Percentiles rank a stretch among this genome's conserved stretches.
These are phyloP conservation scores for Hemicrepidius hirtus DNA, from an alignment of 2,888 invertebrate genomes.

Conservation along the genomic window DNA sequence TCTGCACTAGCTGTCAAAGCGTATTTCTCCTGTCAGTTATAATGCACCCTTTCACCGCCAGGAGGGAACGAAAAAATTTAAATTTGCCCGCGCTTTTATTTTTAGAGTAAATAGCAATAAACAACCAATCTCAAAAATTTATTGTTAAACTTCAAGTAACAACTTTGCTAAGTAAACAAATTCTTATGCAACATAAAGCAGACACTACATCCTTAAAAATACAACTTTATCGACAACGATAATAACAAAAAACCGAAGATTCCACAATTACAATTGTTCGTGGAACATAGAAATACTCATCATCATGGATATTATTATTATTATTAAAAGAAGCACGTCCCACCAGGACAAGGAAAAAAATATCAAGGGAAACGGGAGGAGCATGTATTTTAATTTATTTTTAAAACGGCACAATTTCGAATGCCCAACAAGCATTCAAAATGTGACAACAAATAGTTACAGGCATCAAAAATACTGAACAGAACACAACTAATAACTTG, in stretches of 20 bases:
- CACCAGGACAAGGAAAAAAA: constrained; percentile 1
- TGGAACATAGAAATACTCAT: constrained; percentile 22
- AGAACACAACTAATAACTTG: not conserved
- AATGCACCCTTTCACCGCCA: too few relatives aligned
- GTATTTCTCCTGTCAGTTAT: too few relatives aligned
- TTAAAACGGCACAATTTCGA: not conserved
- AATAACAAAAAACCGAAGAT: constrained; percentile 36
- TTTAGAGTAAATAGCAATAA: too few relatives aligned
- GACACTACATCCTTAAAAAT: constrained; percentile 46
- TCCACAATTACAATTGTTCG: constrained; percentile 1
- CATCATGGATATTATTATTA: not conserved
- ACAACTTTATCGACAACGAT: constrained; percentile 36
- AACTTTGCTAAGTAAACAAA: constrained; percentile 51
- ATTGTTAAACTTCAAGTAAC: constrained; percentile 53
- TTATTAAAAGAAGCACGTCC: constrained; percentile 26
- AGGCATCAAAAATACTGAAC: not conserved
- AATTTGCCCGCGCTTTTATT: too few relatives aligned
- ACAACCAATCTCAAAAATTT: constrained; percentile 41
- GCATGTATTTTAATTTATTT: not conserved
- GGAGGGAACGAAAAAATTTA: too few relatives aligned
- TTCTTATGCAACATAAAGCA: constrained; percentile 49
- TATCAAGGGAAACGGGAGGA: not conserved
- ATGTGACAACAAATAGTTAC: not conserved
- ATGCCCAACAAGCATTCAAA: not conserved
- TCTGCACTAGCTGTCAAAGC: not conserved